Evolutionary conservation across 2,888 invertebrate genomes (phyloP), one percentile per base, ranked within the genome.

Genomic region (Drosophila meridiana): DNA sequence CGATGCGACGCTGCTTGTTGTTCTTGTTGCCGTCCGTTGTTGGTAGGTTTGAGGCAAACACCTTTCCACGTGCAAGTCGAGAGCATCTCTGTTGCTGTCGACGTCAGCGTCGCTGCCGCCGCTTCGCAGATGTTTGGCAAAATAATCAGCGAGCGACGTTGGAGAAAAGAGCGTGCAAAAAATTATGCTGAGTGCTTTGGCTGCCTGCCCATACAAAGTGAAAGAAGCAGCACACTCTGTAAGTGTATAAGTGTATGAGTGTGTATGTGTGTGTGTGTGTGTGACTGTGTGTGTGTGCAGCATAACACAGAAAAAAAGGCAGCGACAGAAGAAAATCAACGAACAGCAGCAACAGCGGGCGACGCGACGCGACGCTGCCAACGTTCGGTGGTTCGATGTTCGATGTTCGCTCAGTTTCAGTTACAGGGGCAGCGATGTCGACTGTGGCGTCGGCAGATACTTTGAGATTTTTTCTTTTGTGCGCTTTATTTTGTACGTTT

Each of bases 141-240:
- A 87, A 86, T 86, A 86, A 86, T 86, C 90, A 90, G 91, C 90
- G 67, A 89, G 75, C 81, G 71, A 73, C 78, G 79, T 87, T 89
- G 80, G 82, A 85, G 90, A 89, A 89, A 86, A 90, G 86, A 87
- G 85, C 82, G 89, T 86, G 86, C 90, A 85, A 89, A 90, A 87
- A 84, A 90, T 89, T 90, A 90, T 85, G 85, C 87, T 85, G 85
- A 90, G 86, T 90, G 91, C 90, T 86, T 78, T 90, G 90, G 90
- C 85, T 87, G 90, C 87, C 86, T 84, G 84, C 89, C 84, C 90
- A 86, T 88, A 78, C 90, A 87, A 86, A 86, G 90, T 90, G 90
- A 90, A 90, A 90, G 89, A 90, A 78, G 71, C 75, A 87, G 78
- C 78, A 43, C 58, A 32, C 58, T 42, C 32, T 56, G 34, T 7